Evolutionary conservation across 30 jellyfish, hydroid and myxozoan genomes (phyloP).

Genomic region (Sanderia malayensis): DNA sequence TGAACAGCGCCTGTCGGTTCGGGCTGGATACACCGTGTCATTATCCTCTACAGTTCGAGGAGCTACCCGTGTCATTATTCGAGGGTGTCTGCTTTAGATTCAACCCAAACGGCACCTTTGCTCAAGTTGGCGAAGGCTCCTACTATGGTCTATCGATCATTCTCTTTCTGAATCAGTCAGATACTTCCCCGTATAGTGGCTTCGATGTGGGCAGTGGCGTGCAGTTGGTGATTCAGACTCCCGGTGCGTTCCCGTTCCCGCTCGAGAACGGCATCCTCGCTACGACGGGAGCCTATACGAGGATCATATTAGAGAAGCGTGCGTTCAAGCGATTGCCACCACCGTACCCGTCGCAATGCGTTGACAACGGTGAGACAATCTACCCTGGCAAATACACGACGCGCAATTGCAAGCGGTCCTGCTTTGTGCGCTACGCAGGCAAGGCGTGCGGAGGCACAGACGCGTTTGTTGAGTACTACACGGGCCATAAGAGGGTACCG

Average conservation of each 20-base stretch:
- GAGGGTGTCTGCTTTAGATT: conserved; percentile 59
- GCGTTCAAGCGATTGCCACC: conserved; percentile 44
- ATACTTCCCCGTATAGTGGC: conserved; percentile 35
- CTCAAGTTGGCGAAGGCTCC: conserved; percentile 63
- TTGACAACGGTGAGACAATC: conserved; percentile 20
- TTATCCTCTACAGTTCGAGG: conserved; percentile 42
- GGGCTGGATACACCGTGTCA: conserved; percentile 56
- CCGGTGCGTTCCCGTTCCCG: conserved; percentile 48
- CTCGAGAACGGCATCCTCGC: conserved; percentile 55
- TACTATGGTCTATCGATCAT: conserved; percentile 56
- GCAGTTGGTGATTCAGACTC: conserved; percentile 42
- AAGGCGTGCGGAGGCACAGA: conserved; percentile 56
- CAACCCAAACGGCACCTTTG: conserved; percentile 46
- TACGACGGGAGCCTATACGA: conserved; percentile 48
- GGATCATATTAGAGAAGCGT: conserved; percentile 54
- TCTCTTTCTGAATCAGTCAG: conserved; percentile 48
- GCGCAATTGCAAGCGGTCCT: conserved; percentile 58
- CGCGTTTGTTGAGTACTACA: conserved; percentile 52
- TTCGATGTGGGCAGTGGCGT: conserved; percentile 57
- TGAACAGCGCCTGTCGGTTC: conserved; percentile 57
- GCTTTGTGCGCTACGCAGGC: conserved; percentile 48
- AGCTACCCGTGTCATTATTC: conserved; percentile 49
- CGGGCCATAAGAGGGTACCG: conserved; percentile 54
- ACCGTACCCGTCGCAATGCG: conserved; percentile 55
- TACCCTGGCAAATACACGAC: conserved; percentile 60